Conservation (phyloP, 2,113 vertebrate genomes). For the Lepisosteus osseus region DNA sequence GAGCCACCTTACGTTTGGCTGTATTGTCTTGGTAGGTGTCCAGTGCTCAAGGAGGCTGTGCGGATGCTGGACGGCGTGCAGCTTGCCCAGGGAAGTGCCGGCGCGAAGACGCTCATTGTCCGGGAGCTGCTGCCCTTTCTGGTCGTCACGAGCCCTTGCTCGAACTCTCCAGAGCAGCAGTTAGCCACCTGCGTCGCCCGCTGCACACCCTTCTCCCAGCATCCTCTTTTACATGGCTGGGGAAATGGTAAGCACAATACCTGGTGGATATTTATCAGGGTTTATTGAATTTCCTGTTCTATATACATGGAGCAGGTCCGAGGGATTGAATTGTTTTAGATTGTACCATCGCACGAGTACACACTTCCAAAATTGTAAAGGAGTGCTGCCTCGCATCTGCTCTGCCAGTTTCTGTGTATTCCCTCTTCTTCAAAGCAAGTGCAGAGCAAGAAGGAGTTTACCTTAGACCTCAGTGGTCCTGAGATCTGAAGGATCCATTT, state of each 20-base stretch:
- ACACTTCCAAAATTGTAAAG: no score
- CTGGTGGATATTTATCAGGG: no score
- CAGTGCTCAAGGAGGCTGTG: conserved; percentile 61
- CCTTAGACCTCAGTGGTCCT: no score
- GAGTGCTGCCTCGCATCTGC: no score
- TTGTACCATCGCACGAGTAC: no score
- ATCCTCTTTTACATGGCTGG: conserved; percentile 80
- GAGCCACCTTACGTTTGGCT: neutral
- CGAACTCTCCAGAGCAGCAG: conserved; percentile 62
- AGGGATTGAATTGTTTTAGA: no score
- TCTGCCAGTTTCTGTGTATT: no score
- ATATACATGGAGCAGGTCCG: no score
- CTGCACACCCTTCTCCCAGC: conserved; percentile 64
- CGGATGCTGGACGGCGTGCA: conserved; percentile 63
- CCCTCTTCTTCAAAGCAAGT: no score
- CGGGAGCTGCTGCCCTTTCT: conserved; percentile 78
- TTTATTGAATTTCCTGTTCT: no score
- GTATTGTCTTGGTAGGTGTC: conserved; percentile 61
- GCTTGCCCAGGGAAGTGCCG: conserved; percentile 43
- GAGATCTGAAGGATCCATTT: no score
- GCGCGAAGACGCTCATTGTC: conserved; percentile 50
- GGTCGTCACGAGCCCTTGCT: conserved; percentile 51
- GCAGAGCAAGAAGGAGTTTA: no score
- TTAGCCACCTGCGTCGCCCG: conserved; percentile 64
- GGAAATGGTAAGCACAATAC: conserved; percentile 63